These are phyloP conservation scores for Carposina sasakii DNA, from an alignment of 1,140 invertebrate genomes.

Conservation along the genomic window DNA sequence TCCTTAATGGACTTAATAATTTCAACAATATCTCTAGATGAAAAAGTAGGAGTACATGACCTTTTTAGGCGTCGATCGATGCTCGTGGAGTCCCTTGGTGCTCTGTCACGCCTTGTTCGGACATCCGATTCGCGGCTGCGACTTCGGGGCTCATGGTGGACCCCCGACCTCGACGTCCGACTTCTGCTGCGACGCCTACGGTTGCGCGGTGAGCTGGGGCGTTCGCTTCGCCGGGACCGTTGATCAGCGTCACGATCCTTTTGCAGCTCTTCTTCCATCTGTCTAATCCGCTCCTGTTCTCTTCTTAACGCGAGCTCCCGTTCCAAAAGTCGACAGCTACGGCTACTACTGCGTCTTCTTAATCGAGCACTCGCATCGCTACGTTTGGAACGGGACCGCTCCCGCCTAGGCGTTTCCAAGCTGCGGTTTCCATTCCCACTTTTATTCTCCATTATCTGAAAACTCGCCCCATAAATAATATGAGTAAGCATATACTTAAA, in stretches of 20 bases:
- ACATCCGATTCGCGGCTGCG: no score
- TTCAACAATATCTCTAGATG: not conserved
- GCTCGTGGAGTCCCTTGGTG: not conserved
- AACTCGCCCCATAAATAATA: no score
- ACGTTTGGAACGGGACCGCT: not conserved
- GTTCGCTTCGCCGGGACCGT: no score
- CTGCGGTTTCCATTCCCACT: not conserved
- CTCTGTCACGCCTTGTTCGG: no score
- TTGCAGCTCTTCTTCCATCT: not conserved
- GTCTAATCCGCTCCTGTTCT: not conserved
- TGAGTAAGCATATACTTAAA: no score
- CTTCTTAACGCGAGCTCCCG: not conserved
- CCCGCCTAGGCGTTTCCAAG: not conserved
- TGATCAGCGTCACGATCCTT: not conserved
- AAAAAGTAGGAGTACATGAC: conserved; percentile 3
- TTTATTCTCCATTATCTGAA: not conserved
- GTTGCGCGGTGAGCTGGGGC: no score
- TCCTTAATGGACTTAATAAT: not conserved
- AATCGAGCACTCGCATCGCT: not conserved
- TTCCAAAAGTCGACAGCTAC: conserved; percentile 1
- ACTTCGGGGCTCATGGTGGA: no score
- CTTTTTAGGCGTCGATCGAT: not conserved
- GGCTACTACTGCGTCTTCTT: not conserved
- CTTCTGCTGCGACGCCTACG: no score
- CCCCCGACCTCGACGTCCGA: no score